Evolutionary conservation across 2,797 vertebrate genomes (phyloP), one percentile per base, ranked within the genome.

Genomic region (Oreochromis mossambicus): DNA sequence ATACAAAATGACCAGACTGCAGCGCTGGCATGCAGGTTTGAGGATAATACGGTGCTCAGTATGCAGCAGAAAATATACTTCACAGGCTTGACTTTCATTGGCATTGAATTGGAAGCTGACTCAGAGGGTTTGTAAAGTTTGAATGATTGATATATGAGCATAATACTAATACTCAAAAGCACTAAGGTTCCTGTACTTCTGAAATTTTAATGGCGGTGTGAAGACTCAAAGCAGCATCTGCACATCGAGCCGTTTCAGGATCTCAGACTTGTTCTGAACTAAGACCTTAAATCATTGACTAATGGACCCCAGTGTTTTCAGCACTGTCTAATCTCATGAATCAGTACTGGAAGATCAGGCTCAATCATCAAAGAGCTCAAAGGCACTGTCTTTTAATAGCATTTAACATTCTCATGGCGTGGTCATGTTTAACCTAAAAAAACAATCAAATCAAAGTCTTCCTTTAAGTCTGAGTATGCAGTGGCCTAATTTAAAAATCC

Each of bases 1-100:
- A 91, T 87, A 89, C 77, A 91, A 87, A 87, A 83, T 81, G 79
- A 90, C 63, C 83, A 66, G 79, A 84, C 82, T 58, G 83, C 21
- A 38, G 80, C 29, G 15, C 51, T 2, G 34, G 54, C 73, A 13
- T 34, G 50, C 75, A 78, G 85, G 76, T 88, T 61, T 89, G 70
- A 79, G 83, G 80, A 80, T 83, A 70, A 81, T 68, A 24, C 21
- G 34, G 4, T 29, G 3, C 48, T 34, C 36, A 38, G 63, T 55
- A 48, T 8, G 79, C 63, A 78, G 83, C 21, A 36, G 8, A 21
- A 75, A 32, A 77, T 48, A 15, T 4, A 26, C 29, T 75, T 52
- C 6, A n/a, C 5, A 41, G 68, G 15, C 15, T 4, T 8, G 56
- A 34, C 46, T 29, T 82, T 83, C 21, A 11, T 51, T 48, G 15